phyloP scores from a whole-genome alignment of 2,888 invertebrate species.

The Anticlea derivata region DNA sequence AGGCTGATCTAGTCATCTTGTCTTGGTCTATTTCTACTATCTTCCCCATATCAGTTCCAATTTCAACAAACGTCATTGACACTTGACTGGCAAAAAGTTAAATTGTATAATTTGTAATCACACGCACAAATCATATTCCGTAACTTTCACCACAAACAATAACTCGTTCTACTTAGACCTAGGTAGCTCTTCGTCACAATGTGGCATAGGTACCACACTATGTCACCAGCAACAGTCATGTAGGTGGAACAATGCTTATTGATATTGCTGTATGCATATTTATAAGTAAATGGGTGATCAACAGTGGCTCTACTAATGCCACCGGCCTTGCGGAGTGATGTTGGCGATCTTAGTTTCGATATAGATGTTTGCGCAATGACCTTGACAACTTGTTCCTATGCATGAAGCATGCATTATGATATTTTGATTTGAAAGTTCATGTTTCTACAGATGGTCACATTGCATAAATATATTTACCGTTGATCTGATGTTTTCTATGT shows the following conservation, averaged over 20 bases:
- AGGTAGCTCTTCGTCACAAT: conserved; percentile 12
- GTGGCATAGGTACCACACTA: conserved; percentile 11
- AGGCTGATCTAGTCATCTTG: too few species aligned
- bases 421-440: conserved; percentile 11
- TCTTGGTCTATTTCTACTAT: too few species aligned
- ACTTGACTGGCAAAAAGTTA: too few species aligned
- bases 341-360: conserved; percentile 13
- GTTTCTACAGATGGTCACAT: too few species aligned
- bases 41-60: too few species aligned
- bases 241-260: conserved; percentile 66
- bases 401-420: conserved; percentile 8
- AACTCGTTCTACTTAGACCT: conserved; percentile 1
- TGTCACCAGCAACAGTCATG: conserved; percentile 39
- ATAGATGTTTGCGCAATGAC: conserved; percentile 24
- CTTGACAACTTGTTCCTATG: conserved; percentile 12
- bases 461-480: too few species aligned
- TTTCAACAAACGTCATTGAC: too few species aligned
- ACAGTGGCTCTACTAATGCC: conserved; percentile 18
- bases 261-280: conserved; percentile 66
- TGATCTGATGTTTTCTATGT: too few species aligned
- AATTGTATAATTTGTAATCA: too few species aligned
- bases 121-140: not conserved
- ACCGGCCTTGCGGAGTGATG: conserved; percentile 12
- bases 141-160: conserved; percentile 14
- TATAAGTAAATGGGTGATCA: conserved; percentile 31